phyloP scores from a whole-genome alignment of 2,113 vertebrate genomes.

The Odocoileus virginianus region DNA sequence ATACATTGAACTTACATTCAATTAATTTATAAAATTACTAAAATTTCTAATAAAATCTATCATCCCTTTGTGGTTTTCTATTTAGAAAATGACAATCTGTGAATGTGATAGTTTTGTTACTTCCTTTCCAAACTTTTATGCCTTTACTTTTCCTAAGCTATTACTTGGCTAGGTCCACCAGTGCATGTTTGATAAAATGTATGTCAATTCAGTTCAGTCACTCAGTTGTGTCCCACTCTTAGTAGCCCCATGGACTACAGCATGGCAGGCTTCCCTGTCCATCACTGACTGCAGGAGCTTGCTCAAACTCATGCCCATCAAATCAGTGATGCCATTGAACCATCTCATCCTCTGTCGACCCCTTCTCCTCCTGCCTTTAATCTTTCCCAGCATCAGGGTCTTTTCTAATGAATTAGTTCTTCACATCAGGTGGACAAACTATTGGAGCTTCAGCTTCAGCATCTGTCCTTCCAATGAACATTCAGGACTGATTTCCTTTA shows the following conservation, averaged over 20 bases:
- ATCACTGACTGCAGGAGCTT: neutral
- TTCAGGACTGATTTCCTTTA: neutral
- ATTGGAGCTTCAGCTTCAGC: neutral
- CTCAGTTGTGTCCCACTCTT: neutral
- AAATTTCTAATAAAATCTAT: neutral
- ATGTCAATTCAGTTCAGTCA: neutral
- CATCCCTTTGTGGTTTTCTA: neutral
- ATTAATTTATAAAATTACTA: neutral
- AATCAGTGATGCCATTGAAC: neutral
- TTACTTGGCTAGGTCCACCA: neutral
- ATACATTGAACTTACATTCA: neutral
- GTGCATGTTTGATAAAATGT: neutral
- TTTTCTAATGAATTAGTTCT: neutral
- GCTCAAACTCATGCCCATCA: neutral
- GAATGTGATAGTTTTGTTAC: neutral
- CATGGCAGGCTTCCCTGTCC: neutral
- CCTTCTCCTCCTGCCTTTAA: neutral
- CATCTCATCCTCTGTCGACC: neutral
- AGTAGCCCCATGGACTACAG: neutral
- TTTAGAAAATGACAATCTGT: neutral
- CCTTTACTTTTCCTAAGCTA: neutral
- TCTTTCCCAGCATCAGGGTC: neutral
- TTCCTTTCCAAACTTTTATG: neutral
- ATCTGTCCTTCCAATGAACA: neutral
- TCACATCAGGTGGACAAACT: neutral